Base-by-base conservation (phyloP, 2,797 vertebrate genomes). In the Rhinogobio ventralis region DNA sequence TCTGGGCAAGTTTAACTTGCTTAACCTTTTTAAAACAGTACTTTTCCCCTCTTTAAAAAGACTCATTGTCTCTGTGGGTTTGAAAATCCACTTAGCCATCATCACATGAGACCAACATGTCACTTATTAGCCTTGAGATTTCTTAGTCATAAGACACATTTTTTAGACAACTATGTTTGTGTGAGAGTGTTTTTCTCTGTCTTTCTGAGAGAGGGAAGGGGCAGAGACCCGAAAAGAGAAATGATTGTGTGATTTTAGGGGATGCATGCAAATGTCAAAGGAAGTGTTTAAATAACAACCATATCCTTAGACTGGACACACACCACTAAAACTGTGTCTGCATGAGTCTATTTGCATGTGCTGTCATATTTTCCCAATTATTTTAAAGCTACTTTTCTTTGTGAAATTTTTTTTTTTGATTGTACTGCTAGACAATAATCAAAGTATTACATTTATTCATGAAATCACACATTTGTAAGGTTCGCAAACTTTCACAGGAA, bases 101-200 rank as follows among this genome's bases (percentile, higher is more conserved):
- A 96, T 96, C 95, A 96, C 95, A 95, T 94, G 95, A 95, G 93
- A 88, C 88, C 92, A 90, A 94, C 93, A 94, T 95, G 95, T 94
- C 92, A 86, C 92, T 94, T 91, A 95, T 95, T 95, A 95, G 91
- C 90, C 92, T 87, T 77, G 62, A 93, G 92, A 93, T 90, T 89
- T 84, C 74, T 91, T 81, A 93, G 95, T 96, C 95, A 96, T 93
- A 88, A 94, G 95, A 96, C 92, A 74, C 86, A 90, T 92, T 94
- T 93, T 93, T 92, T 92, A 87, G 89, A 84, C 82, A 67, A 55
- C 80, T 64, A 39, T 82, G 71, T 69, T 53, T 83, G 81, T 77
- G 73, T 80, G 73, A 57, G 68, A 33, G 33, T 69, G 84, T 88
- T 74, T 79, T 76, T 81, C 74, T 53, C 57, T 51, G 39, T 71